phyloP scores from a whole-genome alignment of 2,888 invertebrate genomes.

The Erebia palarica region DNA sequence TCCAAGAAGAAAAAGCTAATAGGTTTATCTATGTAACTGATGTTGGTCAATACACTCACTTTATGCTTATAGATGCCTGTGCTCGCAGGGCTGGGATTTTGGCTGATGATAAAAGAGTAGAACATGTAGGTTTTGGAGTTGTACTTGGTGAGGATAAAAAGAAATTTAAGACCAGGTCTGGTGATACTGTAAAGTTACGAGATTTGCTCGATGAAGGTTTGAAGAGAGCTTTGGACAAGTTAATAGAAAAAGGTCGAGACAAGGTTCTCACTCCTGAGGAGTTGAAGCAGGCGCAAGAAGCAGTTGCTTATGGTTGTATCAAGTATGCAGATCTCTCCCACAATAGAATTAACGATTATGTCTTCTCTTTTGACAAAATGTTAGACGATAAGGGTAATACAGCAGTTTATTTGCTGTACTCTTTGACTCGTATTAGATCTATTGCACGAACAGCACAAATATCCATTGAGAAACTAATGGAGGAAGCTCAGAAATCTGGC shows the following conservation, averaged over 20 bases:
- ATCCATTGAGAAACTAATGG: conserved; percentile 82
- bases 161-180: conserved; percentile 99
- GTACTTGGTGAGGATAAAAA: conserved; percentile 99
- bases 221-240: conserved; percentile 89
- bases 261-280: conserved; percentile 91
- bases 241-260: conserved; percentile 93
- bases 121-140: conserved; percentile 97
- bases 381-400: conserved; percentile 99
- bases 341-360: conserved; percentile 95
- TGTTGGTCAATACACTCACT: conserved; percentile 91
- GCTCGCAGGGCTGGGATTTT: conserved; percentile 90
- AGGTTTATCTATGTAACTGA: conserved; percentile 98
- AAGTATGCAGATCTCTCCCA: conserved; percentile 98
- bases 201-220: conserved; percentile 96
- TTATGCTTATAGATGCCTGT: conserved; percentile 89
- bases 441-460: conserved; percentile 91
- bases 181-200: conserved; percentile 94
- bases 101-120: conserved; percentile 85
- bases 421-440: conserved; percentile 95
- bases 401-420: conserved; percentile 97
- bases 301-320: conserved; percentile 98
- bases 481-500: conserved; percentile 82
- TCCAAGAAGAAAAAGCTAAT: conserved; percentile 92
- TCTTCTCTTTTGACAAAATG: conserved; percentile 99
- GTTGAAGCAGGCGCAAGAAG: conserved; percentile 91